Percentiles rank a stretch among this genome's conserved stretches.
These are phyloP conservation scores for Leptodactylus fuscus DNA, from an alignment of 2,113 vertebrate genomes.

Conservation along the genomic window DNA sequence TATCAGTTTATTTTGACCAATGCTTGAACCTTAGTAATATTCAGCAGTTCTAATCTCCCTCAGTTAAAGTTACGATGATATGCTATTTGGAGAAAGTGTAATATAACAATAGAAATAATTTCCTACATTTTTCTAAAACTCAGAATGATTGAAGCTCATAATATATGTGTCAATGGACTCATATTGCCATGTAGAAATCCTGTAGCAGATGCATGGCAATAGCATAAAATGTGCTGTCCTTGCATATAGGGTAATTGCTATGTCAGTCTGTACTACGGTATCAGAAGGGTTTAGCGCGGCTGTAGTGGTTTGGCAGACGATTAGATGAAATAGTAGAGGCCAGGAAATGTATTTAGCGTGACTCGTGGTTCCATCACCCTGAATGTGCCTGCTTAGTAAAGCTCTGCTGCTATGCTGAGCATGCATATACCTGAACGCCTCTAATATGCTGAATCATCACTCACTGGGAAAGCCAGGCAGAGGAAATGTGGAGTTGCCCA, in stretches of 20 bases:
- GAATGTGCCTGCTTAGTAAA: conserved; percentile 32
- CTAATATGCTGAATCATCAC: conserved; percentile 45
- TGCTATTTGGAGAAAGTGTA: background rate
- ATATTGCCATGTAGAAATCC: background rate
- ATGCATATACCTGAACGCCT: conserved; percentile 46
- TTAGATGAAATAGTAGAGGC: conserved; percentile 62
- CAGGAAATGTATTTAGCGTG: conserved; percentile 55
- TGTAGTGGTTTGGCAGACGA: conserved; percentile 68
- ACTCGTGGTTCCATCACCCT: conserved; percentile 37
- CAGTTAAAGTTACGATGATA: background rate
- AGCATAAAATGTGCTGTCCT: conserved; percentile 41
- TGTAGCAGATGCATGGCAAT: background rate
- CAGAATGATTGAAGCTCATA: background rate
- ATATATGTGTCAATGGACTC: background rate
- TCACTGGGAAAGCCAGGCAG: background rate
- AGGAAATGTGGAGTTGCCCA: background rate
- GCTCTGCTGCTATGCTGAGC: conserved; percentile 33
- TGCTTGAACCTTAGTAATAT: background rate
- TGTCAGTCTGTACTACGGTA: conserved; percentile 58
- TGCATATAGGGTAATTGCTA: conserved; percentile 63
- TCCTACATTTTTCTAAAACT: background rate
- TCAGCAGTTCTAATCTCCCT: background rate
- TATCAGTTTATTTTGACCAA: conserved; percentile 2
- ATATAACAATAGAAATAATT: background rate
- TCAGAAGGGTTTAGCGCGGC: conserved; percentile 56